Evolutionary conservation across 2,113 vertebrate genomes (phyloP).

Genomic region (Tretioscincus oriximinensis): DNA sequence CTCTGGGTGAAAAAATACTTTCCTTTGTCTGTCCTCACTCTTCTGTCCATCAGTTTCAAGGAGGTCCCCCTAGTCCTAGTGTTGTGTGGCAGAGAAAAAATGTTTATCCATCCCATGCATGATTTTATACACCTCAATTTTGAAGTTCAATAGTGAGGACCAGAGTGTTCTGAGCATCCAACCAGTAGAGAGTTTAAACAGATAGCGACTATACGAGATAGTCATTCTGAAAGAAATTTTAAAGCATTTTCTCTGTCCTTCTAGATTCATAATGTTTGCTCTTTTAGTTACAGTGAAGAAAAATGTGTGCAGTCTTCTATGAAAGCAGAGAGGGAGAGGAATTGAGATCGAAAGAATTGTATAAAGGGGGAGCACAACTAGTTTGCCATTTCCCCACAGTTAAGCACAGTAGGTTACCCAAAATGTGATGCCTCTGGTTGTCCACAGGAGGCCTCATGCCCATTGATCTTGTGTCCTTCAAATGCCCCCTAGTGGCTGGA

Average conservation of each 20-base stretch:
- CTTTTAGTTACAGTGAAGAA: not conserved
- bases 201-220: fast-evolving
- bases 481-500: slow-evolving; percentile 73
- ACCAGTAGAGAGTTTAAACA: not conserved
- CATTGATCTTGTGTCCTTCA: slow-evolving; percentile 61
- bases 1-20: too few species aligned
- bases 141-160: not conserved
- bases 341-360: not conserved
- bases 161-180: not conserved
- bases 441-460: not conserved
- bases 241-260: too few species aligned
- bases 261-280: not conserved
- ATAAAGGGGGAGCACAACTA: not conserved
- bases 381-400: not conserved
- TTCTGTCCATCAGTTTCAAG: too few species aligned
- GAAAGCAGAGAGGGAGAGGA: slow-evolving; percentile 11
- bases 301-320: not conserved
- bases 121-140: too few species aligned
- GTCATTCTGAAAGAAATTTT: too few species aligned
- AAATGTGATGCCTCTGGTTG: not conserved
- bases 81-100: too few species aligned
- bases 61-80: too few species aligned
- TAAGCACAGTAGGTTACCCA: not conserved
- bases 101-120: too few species aligned
- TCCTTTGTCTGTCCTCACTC: too few species aligned